Evolutionary conservation across 2,888 invertebrate species (phyloP), one percentile per base, ranked within the genome.

Genomic region (Noctua janthe): DNA sequence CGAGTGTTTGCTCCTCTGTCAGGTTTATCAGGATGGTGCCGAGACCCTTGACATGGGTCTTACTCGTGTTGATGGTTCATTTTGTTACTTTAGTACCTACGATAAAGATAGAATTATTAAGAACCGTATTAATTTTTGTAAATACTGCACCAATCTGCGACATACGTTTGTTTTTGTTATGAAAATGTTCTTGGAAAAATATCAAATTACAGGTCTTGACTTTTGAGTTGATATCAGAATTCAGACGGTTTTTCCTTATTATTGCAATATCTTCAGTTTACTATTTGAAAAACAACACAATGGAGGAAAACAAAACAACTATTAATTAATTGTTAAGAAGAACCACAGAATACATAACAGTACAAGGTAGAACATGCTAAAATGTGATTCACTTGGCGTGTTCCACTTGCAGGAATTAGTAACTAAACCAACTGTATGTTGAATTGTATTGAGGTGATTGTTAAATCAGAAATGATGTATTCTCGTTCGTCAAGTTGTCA

Each of bases 1-100:
- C 81, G 80, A 80, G 74, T 88, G 80, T 89, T 88, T 84, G 71
- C 74, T 80, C 91, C 89, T 80, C 78, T 86, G 88, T 88, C 81
- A 83, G 80, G 86, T 88, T 89, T 88, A 88, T 89, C 83, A 81
- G 87, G 84, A 84, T 84, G 83, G 81, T 76, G 76, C 76, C 80
- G 82, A 72, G 76, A 84, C 62, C 80, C 74, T 81, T 85, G 78
- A 80, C 71, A 76, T 51, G 80, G 72, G 74, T 83, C 76, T 74
- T 49, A 62, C 49, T 51, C 29, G 71, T 71, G 73, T 75, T 74
- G 51, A 77, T 66, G 43, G 78, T 74, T 75, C n/a, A 71, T 71
- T 49, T 76, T 81, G 71, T 78, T 77, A 73, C 80, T 70, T 72
- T 71, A 49, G 54, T 73, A 49, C 39, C 39, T 39, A 39, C 15